Percentiles rank a stretch among this genome's conserved stretches.
Conservation (phyloP, 2,113 vertebrate genomes). For the Carollia perspicillata region DNA sequence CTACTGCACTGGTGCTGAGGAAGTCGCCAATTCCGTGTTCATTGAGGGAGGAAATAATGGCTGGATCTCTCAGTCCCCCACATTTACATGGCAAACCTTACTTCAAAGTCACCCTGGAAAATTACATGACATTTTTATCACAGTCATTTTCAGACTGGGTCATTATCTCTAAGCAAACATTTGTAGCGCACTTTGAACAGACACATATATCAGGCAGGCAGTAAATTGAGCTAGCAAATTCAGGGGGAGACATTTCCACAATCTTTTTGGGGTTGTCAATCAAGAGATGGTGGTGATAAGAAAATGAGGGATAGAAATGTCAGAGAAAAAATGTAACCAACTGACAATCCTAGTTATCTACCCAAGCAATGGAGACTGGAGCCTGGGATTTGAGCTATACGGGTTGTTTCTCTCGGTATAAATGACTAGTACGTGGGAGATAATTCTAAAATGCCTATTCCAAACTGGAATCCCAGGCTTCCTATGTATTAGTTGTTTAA, state of each 20-base stretch:
- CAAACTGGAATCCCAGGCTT: neutral
- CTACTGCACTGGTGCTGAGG: neutral
- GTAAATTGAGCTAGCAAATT: conserved; percentile 65
- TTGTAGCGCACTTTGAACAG: conserved; percentile 67
- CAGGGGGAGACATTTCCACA: conserved; percentile 36
- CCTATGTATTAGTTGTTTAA: neutral
- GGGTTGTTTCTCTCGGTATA: neutral
- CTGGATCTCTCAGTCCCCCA: neutral
- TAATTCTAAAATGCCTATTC: neutral
- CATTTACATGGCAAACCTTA: conserved; percentile 68
- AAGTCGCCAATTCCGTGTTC: conserved; percentile 56
- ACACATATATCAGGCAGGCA: conserved; percentile 69
- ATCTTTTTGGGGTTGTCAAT: conserved; percentile 43
- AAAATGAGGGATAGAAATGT: conserved; percentile 46
- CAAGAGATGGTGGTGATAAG: conserved; percentile 66
- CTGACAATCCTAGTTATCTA: conserved; percentile 45
- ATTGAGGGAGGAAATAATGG: conserved; percentile 49
- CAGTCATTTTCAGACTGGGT: conserved; percentile 69
- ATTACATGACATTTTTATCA: conserved; percentile 73
- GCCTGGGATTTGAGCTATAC: neutral
- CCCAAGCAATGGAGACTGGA: neutral
- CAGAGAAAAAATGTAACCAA: conserved; percentile 34
- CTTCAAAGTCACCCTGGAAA: conserved; percentile 69
- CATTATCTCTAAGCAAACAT: conserved; percentile 77
- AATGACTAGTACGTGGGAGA: neutral